Percentiles rank a stretch among this genome's conserved stretches.
Evolutionary conservation across 1,140 invertebrate genomes (phyloP).

Genomic region (Conus betulinus): DNA sequence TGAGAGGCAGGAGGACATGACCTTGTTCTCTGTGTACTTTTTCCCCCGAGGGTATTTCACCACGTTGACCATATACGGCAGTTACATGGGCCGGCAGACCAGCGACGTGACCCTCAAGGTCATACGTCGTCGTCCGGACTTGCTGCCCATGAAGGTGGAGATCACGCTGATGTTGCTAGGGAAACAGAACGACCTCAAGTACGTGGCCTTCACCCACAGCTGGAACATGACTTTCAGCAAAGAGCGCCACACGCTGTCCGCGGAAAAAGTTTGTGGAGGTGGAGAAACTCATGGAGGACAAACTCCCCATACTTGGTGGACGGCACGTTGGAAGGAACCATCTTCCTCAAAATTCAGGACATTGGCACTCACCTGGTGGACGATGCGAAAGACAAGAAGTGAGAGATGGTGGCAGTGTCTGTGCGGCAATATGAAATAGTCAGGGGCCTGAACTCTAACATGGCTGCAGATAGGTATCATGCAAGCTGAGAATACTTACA

Average conservation of each 20-base stretch:
- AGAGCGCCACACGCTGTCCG: conserved; percentile 47
- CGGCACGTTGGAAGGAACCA: conserved; percentile 59
- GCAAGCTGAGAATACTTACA: no score
- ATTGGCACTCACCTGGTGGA: conserved; percentile 47
- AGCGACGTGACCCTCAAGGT: conserved; percentile 63
- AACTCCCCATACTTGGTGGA: conserved; percentile 65
- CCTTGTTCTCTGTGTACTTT: conserved; percentile 62
- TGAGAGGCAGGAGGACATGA: neutral
- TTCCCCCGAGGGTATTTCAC: conserved; percentile 67
- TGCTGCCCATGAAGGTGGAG: conserved; percentile 52
- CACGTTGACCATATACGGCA: conserved; percentile 63
- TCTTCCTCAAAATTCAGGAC: conserved; percentile 67
- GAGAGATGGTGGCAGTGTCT: no score
- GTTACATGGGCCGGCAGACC: conserved; percentile 61
- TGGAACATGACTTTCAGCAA: conserved; percentile 51
- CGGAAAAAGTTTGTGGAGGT: conserved; percentile 62
- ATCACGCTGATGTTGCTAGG: conserved; percentile 65
- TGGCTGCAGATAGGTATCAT: no score
- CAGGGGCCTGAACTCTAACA: no score
- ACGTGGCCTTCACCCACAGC: conserved; percentile 59
- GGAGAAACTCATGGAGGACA: conserved; percentile 57
- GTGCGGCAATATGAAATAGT: no score
- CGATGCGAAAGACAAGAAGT: no score
- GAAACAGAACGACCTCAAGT: conserved; percentile 60
- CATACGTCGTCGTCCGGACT: conserved; percentile 34